A percentile compares a stretch with the other conserved stretches of the same genome.
Evolutionary conservation across 2,797 vertebrate genomes (phyloP).

Genomic region (Octomys mimax): DNA sequence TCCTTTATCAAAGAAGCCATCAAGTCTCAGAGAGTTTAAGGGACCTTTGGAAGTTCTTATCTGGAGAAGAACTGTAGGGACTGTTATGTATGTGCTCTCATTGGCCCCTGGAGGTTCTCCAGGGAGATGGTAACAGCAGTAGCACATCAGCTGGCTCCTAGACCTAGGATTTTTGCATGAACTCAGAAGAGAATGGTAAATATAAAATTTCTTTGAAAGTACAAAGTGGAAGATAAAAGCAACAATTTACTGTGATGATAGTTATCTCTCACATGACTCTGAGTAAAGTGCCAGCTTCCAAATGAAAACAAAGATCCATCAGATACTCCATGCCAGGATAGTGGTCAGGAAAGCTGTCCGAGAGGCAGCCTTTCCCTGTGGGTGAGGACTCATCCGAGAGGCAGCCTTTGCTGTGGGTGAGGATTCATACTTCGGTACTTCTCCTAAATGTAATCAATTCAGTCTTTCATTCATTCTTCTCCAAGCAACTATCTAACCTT

Average conservation of each 20-base stretch:
- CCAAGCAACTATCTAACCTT: constrained; percentile 57
- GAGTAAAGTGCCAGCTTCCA: neutral
- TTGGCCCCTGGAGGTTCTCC: neutral
- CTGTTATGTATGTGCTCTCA: neutral
- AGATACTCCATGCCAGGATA: neutral
- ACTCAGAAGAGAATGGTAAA: neutral
- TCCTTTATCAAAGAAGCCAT: neutral
- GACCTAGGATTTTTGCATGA: neutral
- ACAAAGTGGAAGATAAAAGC: neutral
- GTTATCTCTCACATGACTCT: neutral
- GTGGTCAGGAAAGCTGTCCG: neutral
- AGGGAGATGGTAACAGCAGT: neutral
- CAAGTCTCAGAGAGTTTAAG: neutral
- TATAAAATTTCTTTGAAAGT: neutral
- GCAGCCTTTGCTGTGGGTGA: neutral
- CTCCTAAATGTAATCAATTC: constrained; percentile 8
- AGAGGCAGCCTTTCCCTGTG: neutral
- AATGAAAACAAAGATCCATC: constrained; percentile 5
- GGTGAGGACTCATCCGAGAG: neutral
- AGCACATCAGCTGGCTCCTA: neutral
- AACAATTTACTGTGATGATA: neutral
- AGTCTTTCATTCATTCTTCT: neutral
- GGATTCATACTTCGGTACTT: neutral
- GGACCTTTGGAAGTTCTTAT: neutral
- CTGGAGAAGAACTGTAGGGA: neutral